phyloP scores from a whole-genome alignment of 2,797 vertebrate genomes.

The Acrocephalus scirpaceus region DNA sequence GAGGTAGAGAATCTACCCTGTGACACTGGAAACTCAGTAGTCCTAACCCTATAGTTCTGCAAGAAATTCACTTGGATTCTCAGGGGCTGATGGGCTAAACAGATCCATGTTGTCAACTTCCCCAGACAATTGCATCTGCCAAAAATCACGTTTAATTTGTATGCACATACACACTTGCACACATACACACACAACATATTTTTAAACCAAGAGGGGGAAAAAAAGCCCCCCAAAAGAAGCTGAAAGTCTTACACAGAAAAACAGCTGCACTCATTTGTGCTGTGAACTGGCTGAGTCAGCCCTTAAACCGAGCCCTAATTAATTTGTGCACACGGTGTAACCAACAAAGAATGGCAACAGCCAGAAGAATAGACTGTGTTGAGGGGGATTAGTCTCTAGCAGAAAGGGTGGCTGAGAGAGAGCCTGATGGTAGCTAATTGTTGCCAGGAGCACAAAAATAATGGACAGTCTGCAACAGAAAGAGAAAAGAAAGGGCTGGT shows the following conservation, averaged over 20 bases:
- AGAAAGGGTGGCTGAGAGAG: slow-evolving; percentile 8
- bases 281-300: slow-evolving; percentile 39
- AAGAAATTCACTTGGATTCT: slow-evolving; percentile 39
- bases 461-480: slow-evolving; percentile 36
- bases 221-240: neutral
- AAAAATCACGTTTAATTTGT: slow-evolving; percentile 37
- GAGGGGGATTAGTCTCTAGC: slow-evolving; percentile 15
- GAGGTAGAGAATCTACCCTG: slow-evolving; percentile 47
- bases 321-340: slow-evolving; percentile 31
- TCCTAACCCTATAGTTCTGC: slow-evolving; percentile 25
- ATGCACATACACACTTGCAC: no score
- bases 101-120: slow-evolving; percentile 13
- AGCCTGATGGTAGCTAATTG: slow-evolving; percentile 63
- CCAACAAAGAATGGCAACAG: slow-evolving; percentile 35
- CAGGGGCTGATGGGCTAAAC: slow-evolving; percentile 4
- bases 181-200: neutral
- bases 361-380: slow-evolving; percentile 12
- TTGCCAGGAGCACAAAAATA: slow-evolving; percentile 58
- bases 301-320: slow-evolving; percentile 25
- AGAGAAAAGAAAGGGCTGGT: slow-evolving; percentile 19
- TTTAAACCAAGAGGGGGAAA: neutral
- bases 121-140: neutral
- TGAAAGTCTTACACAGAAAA: slow-evolving; percentile 26
- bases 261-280: slow-evolving; percentile 27
- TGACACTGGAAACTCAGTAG: slow-evolving; percentile 50